Base-by-base conservation (phyloP, 2,888 invertebrate genomes). In the Micoletzkya japonica region DNA sequence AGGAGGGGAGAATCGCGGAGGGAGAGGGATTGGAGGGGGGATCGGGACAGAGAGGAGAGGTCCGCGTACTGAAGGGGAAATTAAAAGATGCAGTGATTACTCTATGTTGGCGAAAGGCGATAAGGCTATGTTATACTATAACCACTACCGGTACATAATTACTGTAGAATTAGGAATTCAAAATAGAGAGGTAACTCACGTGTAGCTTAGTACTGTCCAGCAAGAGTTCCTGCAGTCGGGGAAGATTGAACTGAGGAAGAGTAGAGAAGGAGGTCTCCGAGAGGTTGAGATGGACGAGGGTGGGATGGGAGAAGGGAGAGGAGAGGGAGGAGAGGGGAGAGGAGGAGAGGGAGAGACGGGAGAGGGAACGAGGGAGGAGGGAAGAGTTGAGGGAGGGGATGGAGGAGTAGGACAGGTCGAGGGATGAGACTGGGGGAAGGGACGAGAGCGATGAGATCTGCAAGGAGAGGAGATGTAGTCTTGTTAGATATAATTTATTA, bases 221-320 rank as follows among this genome's bases (percentile, higher is more conserved):
- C 20, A 34, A 61, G 17, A 76, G 61, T 30, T 56, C 52, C 50
- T 72, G 58, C 7, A 76, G 63, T 10, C 37, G 58, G n/a, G 73
- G 74, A 26, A 74, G 70, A 26, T 64, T 39, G 4, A 76, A 1
- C 36, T 70, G 36, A 59, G 73, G 63, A n/a, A 73, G 49, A 0
- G 59, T 59, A 0, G 60, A 73, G 58, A 74, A 30, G 14, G 17
- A 36, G 49, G 73, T 74, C 7, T 37, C 39, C 2, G 76, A 74
- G n/a, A 74, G 37, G 58, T 74, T 58, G 50, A 76, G 66, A 44
- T n/a, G 17, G 20, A 26, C 60, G 60, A 6, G 73, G 49, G 17
- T n/a, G 32, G 32, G 63, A 50, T 24, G 50, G n/a, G 50, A 63
- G 49, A 24, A 63, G 63, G 63, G 28, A 63, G 63, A 63, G 34